Percentiles rank a stretch among this genome's conserved stretches.
These are phyloP conservation scores for Irena cyanogastra DNA, from an alignment of 2,113 vertebrate genomes.

Conservation along the genomic window DNA sequence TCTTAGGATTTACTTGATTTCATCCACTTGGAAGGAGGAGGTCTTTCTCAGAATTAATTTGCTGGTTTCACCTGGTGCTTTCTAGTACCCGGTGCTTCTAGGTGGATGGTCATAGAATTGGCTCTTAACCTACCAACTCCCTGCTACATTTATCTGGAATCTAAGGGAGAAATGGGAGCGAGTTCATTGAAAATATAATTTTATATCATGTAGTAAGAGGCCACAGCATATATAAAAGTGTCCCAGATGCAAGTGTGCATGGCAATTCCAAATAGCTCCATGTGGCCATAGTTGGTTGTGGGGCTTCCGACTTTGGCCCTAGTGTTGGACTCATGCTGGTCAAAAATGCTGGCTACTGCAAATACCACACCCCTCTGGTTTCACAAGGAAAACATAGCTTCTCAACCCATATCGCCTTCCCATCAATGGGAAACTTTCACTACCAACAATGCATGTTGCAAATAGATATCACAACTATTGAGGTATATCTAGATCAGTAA, in stretches of 20 bases:
- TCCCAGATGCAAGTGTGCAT: background rate
- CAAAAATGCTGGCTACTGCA: background rate
- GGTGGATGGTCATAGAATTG: background rate
- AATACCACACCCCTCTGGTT: background rate
- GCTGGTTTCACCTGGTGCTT: background rate
- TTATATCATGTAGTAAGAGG: background rate
- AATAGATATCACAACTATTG: background rate
- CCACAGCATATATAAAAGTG: background rate
- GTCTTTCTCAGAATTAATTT: background rate
- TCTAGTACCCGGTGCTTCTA: background rate
- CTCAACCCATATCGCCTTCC: background rate
- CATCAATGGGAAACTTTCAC: background rate
- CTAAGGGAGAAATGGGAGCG: background rate
- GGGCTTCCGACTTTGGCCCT: background rate
- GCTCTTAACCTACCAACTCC: background rate
- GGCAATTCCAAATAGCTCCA: background rate
- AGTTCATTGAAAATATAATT: background rate
- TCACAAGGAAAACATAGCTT: background rate
- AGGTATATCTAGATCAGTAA: background rate
- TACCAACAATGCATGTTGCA: background rate
- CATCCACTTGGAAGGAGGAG: background rate
- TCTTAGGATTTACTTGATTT: background rate
- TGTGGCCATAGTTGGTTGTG: background rate
- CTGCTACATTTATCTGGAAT: background rate
- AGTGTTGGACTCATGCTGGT: background rate